Evolutionary conservation across 2,797 vertebrate genomes (phyloP).

Genomic region (Notolabrus celidotus): DNA sequence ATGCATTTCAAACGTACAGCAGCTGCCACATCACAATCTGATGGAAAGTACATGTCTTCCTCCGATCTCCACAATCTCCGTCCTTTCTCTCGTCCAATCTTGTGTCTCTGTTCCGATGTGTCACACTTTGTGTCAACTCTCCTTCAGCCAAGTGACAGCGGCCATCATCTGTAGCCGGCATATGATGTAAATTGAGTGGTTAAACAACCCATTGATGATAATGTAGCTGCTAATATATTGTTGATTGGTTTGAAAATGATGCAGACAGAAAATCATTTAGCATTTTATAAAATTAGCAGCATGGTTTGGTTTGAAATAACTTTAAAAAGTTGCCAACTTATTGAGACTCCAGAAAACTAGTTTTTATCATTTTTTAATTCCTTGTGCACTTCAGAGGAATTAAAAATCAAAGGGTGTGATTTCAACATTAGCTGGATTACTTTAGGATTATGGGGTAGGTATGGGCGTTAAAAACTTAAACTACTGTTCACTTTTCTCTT

Average conservation of each 20-base stretch:
- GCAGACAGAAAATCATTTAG: neutral
- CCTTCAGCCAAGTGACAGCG: constrained; percentile 33
- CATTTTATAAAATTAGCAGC: neutral
- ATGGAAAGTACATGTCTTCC: constrained; percentile 85
- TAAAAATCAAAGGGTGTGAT: no score
- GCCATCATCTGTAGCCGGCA: constrained; percentile 25
- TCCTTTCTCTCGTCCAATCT: constrained; percentile 64
- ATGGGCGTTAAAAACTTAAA: no score
- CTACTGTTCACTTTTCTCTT: no score
- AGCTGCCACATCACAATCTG: constrained; percentile 88
- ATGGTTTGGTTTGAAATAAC: neutral
- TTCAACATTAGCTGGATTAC: no score
- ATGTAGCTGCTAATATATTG: constrained; percentile 27
- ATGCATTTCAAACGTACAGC: constrained; percentile 93
- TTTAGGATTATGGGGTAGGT: no score
- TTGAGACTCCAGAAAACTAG: neutral
- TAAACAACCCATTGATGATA: constrained; percentile 24
- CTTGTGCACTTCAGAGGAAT: no score
- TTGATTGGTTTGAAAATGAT: constrained; percentile 21
- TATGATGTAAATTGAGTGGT: constrained; percentile 8
- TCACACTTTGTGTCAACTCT: constrained; percentile 43
- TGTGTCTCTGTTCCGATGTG: constrained; percentile 39
- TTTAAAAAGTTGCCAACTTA: constrained; percentile 3
- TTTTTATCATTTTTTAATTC: no score
- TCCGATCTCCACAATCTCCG: constrained; percentile 72